Conservation (phyloP, 2,797 vertebrate genomes). For the Jordanella pulchra region DNA sequence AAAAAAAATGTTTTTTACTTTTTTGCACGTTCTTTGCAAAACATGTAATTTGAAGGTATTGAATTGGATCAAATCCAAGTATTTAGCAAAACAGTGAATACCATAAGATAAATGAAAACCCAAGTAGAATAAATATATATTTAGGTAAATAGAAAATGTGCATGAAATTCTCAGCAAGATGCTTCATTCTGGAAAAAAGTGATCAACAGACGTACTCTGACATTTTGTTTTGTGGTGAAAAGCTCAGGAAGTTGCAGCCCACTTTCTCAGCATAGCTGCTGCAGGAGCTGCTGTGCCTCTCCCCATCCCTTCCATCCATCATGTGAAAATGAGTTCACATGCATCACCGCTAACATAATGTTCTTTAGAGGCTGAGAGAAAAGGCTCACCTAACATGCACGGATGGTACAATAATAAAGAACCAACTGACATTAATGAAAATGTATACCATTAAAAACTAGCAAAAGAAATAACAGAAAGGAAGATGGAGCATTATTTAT, state of each 20-base stretch:
- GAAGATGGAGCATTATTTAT: slow-evolving; percentile 67
- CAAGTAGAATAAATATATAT: not conserved
- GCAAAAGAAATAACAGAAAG: slow-evolving; percentile 44
- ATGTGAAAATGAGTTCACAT: slow-evolving; percentile 62
- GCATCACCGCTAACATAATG: slow-evolving; percentile 68
- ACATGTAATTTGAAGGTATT: not conserved
- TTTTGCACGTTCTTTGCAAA: not conserved
- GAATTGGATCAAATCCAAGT: not conserved
- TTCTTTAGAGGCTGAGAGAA: slow-evolving; percentile 59
- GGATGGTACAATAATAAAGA: slow-evolving; percentile 58
- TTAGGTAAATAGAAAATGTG: not conserved
- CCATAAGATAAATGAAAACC: not conserved
- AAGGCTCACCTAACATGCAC: slow-evolving; percentile 60
- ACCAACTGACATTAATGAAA: slow-evolving; percentile 68
- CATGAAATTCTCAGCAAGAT: not conserved
- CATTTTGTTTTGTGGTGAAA: slow-evolving; percentile 30
- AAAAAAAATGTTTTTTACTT: not conserved
- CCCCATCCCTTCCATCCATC: slow-evolving; percentile 52
- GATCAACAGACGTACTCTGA: not conserved
- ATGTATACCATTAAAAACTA: slow-evolving; percentile 68
- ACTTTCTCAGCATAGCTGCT: slow-evolving; percentile 32
- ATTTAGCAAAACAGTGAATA: not conserved
- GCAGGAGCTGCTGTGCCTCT: slow-evolving; percentile 30
- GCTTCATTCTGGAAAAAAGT: slow-evolving; percentile 3
- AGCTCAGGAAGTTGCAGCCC: slow-evolving; percentile 39